Conservation (phyloP, 2,888 invertebrate genomes). For the Sarcophaga rosellei region DNA sequence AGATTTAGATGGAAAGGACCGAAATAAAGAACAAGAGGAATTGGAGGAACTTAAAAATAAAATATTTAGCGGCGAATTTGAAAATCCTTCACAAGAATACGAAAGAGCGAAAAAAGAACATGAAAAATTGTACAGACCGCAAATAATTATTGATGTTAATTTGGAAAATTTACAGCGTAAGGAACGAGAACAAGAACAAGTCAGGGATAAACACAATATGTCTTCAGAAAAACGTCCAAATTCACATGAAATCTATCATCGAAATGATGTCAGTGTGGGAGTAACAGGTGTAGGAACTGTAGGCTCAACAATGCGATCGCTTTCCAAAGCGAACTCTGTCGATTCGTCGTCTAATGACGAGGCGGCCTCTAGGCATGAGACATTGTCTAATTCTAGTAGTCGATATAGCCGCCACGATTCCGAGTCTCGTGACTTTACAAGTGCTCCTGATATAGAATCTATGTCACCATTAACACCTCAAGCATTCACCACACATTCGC, state of each 20-base stretch:
- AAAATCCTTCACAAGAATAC: constrained; percentile 86
- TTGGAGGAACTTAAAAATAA: constrained; percentile 91
- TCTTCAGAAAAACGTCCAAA: constrained; percentile 74
- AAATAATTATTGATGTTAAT: constrained; percentile 88
- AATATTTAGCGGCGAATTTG: constrained; percentile 86
- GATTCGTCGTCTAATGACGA: constrained; percentile 76
- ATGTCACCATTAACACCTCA: constrained; percentile 79
- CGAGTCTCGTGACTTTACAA: constrained; percentile 76
- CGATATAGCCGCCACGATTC: constrained; percentile 76
- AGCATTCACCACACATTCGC: constrained; percentile 71
- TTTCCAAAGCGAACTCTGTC: constrained; percentile 70
- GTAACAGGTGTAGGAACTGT: constrained; percentile 74
- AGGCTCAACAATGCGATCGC: constrained; percentile 31
- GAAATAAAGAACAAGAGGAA: constrained; percentile 93
- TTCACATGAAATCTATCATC: constrained; percentile 60
- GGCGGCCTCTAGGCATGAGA: constrained; percentile 89
- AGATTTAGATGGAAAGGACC: constrained; percentile 94
- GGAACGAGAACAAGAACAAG: constrained; percentile 84
- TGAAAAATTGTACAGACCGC: constrained; percentile 92
- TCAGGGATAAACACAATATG: constrained; percentile 80
- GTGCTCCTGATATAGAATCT: constrained; percentile 80
- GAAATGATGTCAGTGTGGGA: constrained; percentile 82
- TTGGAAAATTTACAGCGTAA: constrained; percentile 84
- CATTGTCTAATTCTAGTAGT: constrained; percentile 83
- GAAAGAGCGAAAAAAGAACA: constrained; percentile 88